Base-by-base conservation (phyloP, 2,113 vertebrate genomes). In the Campylomormyrus tamandua region DNA sequence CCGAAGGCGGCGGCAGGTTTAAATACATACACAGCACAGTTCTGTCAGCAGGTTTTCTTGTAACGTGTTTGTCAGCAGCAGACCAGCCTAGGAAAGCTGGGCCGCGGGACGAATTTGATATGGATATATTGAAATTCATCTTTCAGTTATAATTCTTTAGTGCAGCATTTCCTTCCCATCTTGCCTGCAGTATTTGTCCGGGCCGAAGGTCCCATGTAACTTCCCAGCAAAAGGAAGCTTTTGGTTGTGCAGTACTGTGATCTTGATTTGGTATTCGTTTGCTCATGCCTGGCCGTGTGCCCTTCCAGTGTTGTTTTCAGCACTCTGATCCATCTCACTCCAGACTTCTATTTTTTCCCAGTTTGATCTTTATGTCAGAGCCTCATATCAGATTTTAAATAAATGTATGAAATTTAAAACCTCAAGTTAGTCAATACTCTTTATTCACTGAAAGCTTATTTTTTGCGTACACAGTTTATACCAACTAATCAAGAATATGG, bases 321-420 rank as follows among this genome's bases (percentile, higher is more conserved):
- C 35, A 50, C 89, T n/a, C 19, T 58, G 66, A n/a, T 46, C n/a
- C 24, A 35, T 87, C 31, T 50, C 52, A 13, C 42, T 84, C 10
- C 19, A 4, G 2, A 19, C 27, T 24, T 19, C 92, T 27, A 42
- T 90, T 77, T 39, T 85, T 35, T n/a, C 89, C 46, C 83, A 50
- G 90, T 89, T 93, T 92, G 94, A 92, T 93, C 93, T 93, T 92
- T 93, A 90, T 91, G 90, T 91, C 92, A 91, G 92, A 92, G 92
- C 45, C 92, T 92, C 87, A 91, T 91, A 93, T 94, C 91, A 94
- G 91, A 90, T 94, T 94, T 93, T 83, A 87, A 95, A 95, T 95
- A 95, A 95, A 95, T 91, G 48, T 45, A 31, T 87, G 49, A 88
- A 89, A 92, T 90, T 53, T 74, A 7, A 48, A 50, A 87, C 27